Evolutionary conservation across 2,888 invertebrate genomes (phyloP), one percentile per base, ranked within the genome.

Genomic region (Neelides folsomi): DNA sequence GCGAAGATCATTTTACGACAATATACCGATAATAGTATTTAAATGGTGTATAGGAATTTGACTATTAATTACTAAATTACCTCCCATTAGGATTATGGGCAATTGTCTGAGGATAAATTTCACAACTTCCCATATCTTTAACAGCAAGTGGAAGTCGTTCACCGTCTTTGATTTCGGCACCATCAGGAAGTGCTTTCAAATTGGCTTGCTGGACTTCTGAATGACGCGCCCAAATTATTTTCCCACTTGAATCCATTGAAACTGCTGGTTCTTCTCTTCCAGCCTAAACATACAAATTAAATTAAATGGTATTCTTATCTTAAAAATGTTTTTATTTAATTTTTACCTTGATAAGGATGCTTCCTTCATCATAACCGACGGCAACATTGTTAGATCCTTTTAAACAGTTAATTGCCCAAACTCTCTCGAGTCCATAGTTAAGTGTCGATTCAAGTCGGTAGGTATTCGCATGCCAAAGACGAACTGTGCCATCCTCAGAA

Each of bases 51-150:
- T 16, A 5, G 15, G 5, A 15, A 13, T 16, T 18, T 13, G 19
- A 45, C 37, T 36, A 48, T 20, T 6, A 49, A 9, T 37, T 20
- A 40, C 55, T 47, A 19, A 46, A 65, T 50, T 64, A 77, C 74
- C 90, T 81, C 13, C 98, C 98, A 71, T 99, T 98, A 0, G 97
- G 94, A 73, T 97, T 98, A 71, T 98, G 98, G 27, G 88, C 86
- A 58, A 98, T 89, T 0, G 90, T 94, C 70, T 99, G 98, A 0
- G 98, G 98, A 71, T 97, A 98, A 58, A 98, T 94, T 73, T 98
- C 98, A 70, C 97, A 98, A 6, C 93, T 89, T 1, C 98, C 98
- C 89, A 98, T 93, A 68, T 98, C 98, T 70, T 98, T 98, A 0
- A 95, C 87, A 2, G 86, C 86, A 1, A 99, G 80, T 0, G 94